Evolutionary conservation across 2,888 invertebrate species (phyloP).

Genomic region (Apodemia mormo): DNA sequence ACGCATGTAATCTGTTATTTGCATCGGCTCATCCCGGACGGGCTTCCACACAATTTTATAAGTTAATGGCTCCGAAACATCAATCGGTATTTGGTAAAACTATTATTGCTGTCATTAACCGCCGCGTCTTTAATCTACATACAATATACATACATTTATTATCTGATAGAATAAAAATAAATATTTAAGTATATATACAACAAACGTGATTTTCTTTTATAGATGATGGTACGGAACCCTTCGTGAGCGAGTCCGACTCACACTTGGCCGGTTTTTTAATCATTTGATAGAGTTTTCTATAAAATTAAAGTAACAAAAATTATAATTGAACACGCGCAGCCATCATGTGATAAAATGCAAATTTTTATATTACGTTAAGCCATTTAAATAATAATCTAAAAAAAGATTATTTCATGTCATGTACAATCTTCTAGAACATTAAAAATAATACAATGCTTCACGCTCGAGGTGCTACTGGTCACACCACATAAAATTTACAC

Average conservation of each 20-base stretch:
- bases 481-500: slow-evolving; percentile 8
- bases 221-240: too few relatives aligned
- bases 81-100: slow-evolving; percentile 6
- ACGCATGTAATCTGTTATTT: slow-evolving; percentile 52
- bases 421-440: slow-evolving; percentile 11
- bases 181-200: too few relatives aligned
- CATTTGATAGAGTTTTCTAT: not conserved
- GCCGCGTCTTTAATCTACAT: not conserved
- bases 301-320: not conserved
- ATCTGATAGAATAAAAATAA: too few relatives aligned
- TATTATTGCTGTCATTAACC: not conserved
- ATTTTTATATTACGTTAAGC: slow-evolving; percentile 10
- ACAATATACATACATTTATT: too few relatives aligned
- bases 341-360: not conserved
- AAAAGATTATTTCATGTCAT: slow-evolving; percentile 16
- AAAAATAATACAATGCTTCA: slow-evolving; percentile 11
- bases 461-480: slow-evolving; percentile 5
- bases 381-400: slow-evolving; percentile 13
- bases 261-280: too few relatives aligned
- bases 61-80: slow-evolving; percentile 12
- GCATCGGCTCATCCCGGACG: slow-evolving; percentile 65
- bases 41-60: slow-evolving; percentile 25
- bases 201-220: too few relatives aligned
- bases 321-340: not conserved
- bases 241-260: too few relatives aligned